A percentile compares a stretch with the other conserved stretches of the same genome.
These are phyloP conservation scores for Heliconius nattereri DNA, from an alignment of 1,140 invertebrate species.

Conservation along the genomic window DNA sequence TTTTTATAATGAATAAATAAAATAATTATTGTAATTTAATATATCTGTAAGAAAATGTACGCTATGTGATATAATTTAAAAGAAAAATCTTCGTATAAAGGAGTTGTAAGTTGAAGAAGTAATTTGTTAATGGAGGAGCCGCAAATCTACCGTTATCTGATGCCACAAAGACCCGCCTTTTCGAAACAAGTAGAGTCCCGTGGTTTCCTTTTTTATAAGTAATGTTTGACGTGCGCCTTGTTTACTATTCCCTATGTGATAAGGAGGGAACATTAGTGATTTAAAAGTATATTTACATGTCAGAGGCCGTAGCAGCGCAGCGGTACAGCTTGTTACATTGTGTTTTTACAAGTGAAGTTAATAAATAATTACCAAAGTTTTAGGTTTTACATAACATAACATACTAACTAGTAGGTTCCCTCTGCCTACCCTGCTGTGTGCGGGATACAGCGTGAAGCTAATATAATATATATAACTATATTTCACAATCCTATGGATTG, in stretches of 20 bases:
- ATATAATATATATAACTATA: too few relatives aligned
- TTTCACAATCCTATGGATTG: too few relatives aligned
- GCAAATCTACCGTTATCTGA: conserved; percentile 76
- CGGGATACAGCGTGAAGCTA: too few relatives aligned
- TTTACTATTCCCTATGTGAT: conserved; percentile 72
- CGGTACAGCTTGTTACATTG: too few relatives aligned
- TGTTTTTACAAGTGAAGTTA: too few relatives aligned
- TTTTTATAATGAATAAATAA: neutral
- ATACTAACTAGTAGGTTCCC: too few relatives aligned
- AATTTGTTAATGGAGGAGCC: conserved; percentile 76
- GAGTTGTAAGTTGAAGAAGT: conserved; percentile 44
- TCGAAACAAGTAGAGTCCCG: conserved; percentile 70
- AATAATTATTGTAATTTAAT: neutral
- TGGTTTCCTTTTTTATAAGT: conserved; percentile 72
- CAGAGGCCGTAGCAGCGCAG: too few relatives aligned
- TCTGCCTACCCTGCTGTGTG: too few relatives aligned
- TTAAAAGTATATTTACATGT: too few relatives aligned
- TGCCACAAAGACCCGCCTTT: conserved; percentile 67
- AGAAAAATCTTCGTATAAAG: conserved; percentile 27
- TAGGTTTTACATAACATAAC: too few relatives aligned
- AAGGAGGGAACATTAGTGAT: conserved; percentile 35
- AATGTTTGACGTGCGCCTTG: conserved; percentile 65
- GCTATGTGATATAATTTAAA: neutral
- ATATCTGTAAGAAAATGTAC: neutral
- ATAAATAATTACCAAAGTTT: too few relatives aligned